Conservation (phyloP, 2,113 vertebrate species). For the Vidua chalybeata region DNA sequence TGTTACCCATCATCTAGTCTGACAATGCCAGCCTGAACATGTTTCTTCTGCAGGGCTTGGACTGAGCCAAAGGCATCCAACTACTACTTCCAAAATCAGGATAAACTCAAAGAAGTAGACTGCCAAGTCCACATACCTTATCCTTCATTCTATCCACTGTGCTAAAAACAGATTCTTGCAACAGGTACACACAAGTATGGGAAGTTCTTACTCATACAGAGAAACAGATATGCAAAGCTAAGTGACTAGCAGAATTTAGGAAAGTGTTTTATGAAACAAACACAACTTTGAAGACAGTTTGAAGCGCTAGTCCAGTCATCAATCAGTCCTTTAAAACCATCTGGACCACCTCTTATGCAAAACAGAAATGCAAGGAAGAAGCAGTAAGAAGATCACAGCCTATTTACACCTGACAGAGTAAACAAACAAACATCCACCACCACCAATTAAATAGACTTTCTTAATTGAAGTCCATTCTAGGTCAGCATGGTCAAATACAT, state of each 20-base stretch:
- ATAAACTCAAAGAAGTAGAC: constrained; percentile 30
- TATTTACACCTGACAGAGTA: background rate
- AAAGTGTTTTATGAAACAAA: background rate
- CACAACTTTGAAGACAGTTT: background rate
- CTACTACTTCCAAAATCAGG: constrained; percentile 55
- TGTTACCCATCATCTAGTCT: constrained; percentile 48
- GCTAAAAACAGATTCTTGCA: constrained; percentile 62
- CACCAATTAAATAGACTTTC: background rate
- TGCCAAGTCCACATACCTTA: constrained; percentile 62
- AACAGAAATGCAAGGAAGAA: background rate
- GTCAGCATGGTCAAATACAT: background rate
- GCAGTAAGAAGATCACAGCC: background rate
- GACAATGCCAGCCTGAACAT: constrained; percentile 54
- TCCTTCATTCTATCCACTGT: constrained; percentile 18
- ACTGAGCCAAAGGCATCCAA: constrained; percentile 56
- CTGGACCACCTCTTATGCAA: background rate
- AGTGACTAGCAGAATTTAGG: background rate
- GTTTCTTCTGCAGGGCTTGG: constrained; percentile 21
- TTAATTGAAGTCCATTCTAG: background rate
- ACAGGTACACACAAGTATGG: constrained; percentile 58
- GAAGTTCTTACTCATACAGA: constrained; percentile 39
- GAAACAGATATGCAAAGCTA: background rate
- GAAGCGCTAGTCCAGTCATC: background rate
- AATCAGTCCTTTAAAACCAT: background rate
- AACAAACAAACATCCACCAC: background rate